Evolutionary conservation across 2,113 vertebrate genomes (phyloP), one percentile per base, ranked within the genome.

Genomic region (Scomber scombrus): DNA sequence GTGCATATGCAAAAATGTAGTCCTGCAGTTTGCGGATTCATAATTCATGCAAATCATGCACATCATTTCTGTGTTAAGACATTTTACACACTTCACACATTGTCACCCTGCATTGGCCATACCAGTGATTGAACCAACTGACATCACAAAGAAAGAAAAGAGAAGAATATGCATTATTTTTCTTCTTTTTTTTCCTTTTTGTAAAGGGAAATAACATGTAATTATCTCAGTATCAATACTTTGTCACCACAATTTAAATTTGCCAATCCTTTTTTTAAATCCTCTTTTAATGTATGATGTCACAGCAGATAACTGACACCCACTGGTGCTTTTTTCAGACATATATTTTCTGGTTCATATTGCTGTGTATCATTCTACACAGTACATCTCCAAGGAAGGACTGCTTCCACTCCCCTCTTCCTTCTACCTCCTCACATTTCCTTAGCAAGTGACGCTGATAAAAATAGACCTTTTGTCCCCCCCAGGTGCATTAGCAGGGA

Each of bases 401-500:
- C 46, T 57, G n/a, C 64, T 84, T 85, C 71, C 82, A 29, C 57
- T 76, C 51, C 16, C 40, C 29, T 79, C 62, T 78, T 82, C 63
- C 29, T 81, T 78, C 67, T 34, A 49, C 55, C 14, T 0, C 51
- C 84, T 83, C 80, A 78, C 74, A 87, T 91, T 90, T 88, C 78
- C 88, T 81, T 84, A 70, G 90, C 69, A 60, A 72, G 80, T 66
- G 62, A 82, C 65, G 61, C 51, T 55, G 86, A 86, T 93, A 93
- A 91, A 93, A 91, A 93, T 90, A 93, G 81, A 79, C 51, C 69
- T 9, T 16, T 61, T 52, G 26, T 34, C 54, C 75, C 83, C 83
- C 75, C 51, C 66, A 89, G 88, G 93, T 93, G 86, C 85, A 60
- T 71, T 75, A 64, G 64, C 82, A 84, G 85, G 86, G 88, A 92